phyloP scores from a whole-genome alignment of 2,888 invertebrate species.

The Taenaris catops region DNA sequence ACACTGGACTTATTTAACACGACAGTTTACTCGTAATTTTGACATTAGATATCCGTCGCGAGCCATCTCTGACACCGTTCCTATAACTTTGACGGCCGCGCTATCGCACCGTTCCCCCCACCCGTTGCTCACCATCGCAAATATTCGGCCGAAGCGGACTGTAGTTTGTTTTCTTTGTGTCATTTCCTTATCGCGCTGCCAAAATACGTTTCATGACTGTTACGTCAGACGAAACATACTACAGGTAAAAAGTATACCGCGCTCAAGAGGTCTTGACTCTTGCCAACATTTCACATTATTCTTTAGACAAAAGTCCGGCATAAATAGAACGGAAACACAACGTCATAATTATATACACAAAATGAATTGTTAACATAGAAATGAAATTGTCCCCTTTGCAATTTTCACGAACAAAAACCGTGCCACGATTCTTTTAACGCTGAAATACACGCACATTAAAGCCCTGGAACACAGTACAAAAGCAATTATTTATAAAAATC shows the following conservation, averaged over 20 bases:
- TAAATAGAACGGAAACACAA: slow-evolving; percentile 22
- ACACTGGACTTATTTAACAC: too few species aligned
- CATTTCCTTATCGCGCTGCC: slow-evolving; percentile 79
- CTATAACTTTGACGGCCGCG: slow-evolving; percentile 66
- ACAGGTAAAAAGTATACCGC: slow-evolving; percentile 64
- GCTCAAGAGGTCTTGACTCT: slow-evolving; percentile 47
- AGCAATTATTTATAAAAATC: slow-evolving; percentile 56
- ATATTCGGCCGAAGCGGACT: slow-evolving; percentile 67
- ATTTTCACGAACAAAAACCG: slow-evolving; percentile 34
- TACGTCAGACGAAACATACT: slow-evolving; percentile 71
- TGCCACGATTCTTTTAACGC: slow-evolving; percentile 33
- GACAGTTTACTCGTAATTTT: too few species aligned
- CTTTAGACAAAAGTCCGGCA: slow-evolving; percentile 17
- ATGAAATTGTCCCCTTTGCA: slow-evolving; percentile 32
- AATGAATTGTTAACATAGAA: slow-evolving; percentile 29
- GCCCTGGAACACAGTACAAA: slow-evolving; percentile 37
- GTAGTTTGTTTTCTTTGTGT: slow-evolving; percentile 78
- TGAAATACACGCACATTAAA: slow-evolving; percentile 36
- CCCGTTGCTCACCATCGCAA: slow-evolving; percentile 47
- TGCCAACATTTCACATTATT: slow-evolving; percentile 20
- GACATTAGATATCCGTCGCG: slow-evolving; percentile 52
- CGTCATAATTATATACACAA: slow-evolving; percentile 24
- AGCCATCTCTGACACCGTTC: slow-evolving; percentile 68
- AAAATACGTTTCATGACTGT: slow-evolving; percentile 77
- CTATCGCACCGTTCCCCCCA: slow-evolving; percentile 31